Evolutionary conservation across 2,888 invertebrate genomes (phyloP).

Genomic region (Oscheius sp.): DNA sequence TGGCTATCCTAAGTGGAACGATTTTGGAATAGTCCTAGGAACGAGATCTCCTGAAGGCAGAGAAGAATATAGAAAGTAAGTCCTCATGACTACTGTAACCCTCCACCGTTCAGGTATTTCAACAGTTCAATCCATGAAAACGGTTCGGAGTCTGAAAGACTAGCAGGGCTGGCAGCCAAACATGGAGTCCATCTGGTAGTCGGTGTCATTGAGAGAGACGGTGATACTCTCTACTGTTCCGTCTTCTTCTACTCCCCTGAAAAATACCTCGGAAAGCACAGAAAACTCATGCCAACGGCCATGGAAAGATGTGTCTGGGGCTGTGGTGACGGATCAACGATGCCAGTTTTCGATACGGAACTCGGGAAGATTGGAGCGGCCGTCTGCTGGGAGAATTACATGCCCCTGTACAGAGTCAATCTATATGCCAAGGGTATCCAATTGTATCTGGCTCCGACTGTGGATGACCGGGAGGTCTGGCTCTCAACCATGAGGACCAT

Average conservation of each 20-base stretch:
- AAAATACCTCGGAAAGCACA: conserved; percentile 64
- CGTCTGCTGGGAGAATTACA: conserved; percentile 71
- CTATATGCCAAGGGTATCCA: conserved; percentile 62
- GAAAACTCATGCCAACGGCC: conserved; percentile 68
- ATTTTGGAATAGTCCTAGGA: conserved; percentile 67
- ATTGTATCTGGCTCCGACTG: conserved; percentile 69
- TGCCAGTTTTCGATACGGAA: conserved; percentile 59
- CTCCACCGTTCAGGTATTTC: conserved; percentile 53
- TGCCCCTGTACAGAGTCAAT: conserved; percentile 60
- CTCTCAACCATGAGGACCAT: conserved; percentile 68
- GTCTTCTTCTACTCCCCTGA: conserved; percentile 65
- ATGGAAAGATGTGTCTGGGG: conserved; percentile 69
- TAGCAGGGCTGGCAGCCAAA: conserved; percentile 44
- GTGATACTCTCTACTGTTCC: conserved; percentile 67
- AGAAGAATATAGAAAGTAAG: conserved; percentile 47
- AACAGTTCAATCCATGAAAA: conserved; percentile 59
- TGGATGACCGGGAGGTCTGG: conserved; percentile 69
- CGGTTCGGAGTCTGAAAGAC: conserved; percentile 51
- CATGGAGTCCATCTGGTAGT: conserved; percentile 58
- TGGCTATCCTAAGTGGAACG: conserved; percentile 68
- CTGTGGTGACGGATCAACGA: conserved; percentile 65
- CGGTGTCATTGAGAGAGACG: conserved; percentile 66
- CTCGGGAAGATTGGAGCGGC: conserved; percentile 65
- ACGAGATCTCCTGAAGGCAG: conserved; percentile 63
- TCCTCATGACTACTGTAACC: too few relatives aligned